Percentiles rank a stretch among this genome's conserved stretches.
These are phyloP conservation scores for Benthosema pterotum DNA, from an alignment of 2,797 vertebrate genomes.

Conservation along the genomic window DNA sequence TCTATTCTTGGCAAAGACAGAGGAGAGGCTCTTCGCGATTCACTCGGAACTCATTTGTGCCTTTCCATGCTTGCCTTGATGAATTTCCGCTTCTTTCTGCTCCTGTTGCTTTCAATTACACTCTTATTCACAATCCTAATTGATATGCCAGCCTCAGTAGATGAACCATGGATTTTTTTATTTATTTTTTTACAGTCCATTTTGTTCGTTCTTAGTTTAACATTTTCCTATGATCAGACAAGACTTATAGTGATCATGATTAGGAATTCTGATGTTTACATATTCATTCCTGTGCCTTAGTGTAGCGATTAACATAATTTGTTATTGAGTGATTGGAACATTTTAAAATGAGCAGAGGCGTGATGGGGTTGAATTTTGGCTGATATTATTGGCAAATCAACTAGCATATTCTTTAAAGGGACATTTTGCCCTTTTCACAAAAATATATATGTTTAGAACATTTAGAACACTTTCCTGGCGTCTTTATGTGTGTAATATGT, in stretches of 20 bases:
- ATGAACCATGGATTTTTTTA: slow-evolving; percentile 78
- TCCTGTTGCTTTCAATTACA: slow-evolving; percentile 84
- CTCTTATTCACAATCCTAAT: slow-evolving; percentile 82
- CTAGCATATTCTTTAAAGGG: not conserved
- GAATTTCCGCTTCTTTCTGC: slow-evolving; percentile 83
- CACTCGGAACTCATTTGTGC: slow-evolving; percentile 78
- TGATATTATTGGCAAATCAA: not conserved
- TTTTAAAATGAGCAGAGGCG: not conserved
- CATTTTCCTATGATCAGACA: slow-evolving; percentile 56
- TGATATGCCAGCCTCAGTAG: slow-evolving; percentile 80
- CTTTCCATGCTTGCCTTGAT: slow-evolving; percentile 85
- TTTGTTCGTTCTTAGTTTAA: slow-evolving; percentile 77
- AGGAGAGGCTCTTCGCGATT: slow-evolving; percentile 59
- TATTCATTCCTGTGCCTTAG: slow-evolving; percentile 1
- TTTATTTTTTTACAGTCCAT: slow-evolving; percentile 74
- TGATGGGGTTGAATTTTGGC: not conserved
- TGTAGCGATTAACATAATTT: slow-evolving; percentile 12
- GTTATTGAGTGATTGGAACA: slow-evolving; percentile 31
- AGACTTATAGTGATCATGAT: slow-evolving; percentile 32
- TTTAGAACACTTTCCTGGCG: too few species aligned
- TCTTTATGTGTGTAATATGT: too few species aligned
- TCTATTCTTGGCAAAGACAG: slow-evolving; percentile 55
- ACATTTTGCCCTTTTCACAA: too few species aligned
- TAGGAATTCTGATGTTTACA: slow-evolving; percentile 46
- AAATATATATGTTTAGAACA: too few species aligned